Percentiles rank a stretch among this genome's conserved stretches.
Evolutionary conservation across 2,113 vertebrate genomes (phyloP).

Genomic region (Verasper variegatus): DNA sequence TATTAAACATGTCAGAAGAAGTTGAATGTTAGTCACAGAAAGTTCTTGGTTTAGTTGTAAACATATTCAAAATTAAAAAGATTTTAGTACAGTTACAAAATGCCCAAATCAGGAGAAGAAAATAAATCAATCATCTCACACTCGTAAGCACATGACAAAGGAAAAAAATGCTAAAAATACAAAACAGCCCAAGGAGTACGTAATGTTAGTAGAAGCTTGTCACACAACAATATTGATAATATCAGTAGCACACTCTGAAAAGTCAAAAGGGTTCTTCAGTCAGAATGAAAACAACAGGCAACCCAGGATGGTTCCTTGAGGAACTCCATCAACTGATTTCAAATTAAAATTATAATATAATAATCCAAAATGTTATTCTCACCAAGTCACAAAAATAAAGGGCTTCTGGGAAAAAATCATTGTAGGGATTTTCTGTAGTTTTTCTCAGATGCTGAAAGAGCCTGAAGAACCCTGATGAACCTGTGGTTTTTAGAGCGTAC

Average conservation of each 20-base stretch:
- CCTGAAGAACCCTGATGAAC: slow-evolving; percentile 58
- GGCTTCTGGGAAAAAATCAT: too few species aligned
- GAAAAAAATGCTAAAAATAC: slow-evolving; percentile 66
- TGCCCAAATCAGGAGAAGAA: slow-evolving; percentile 50
- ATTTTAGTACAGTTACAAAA: slow-evolving; percentile 45
- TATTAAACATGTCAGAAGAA: slow-evolving; percentile 46
- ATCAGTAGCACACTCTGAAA: slow-evolving; percentile 60
- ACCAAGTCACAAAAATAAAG: not conserved
- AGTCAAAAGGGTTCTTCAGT: slow-evolving; percentile 61
- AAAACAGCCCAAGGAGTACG: slow-evolving; percentile 72
- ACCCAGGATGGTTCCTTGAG: slow-evolving; percentile 48
- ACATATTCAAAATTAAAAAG: slow-evolving; percentile 51
- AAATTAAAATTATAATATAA: not conserved
- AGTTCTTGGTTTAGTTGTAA: slow-evolving; percentile 46
- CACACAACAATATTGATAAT: slow-evolving; percentile 75
- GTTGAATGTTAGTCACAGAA: slow-evolving; percentile 51
- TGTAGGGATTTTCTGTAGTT: slow-evolving; percentile 4
- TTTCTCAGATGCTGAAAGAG: not conserved
- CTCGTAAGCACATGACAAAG: slow-evolving; percentile 64
- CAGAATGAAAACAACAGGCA: slow-evolving; percentile 49
- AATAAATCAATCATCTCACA: slow-evolving; percentile 36
- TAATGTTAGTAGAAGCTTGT: slow-evolving; percentile 73
- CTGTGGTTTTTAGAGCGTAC: slow-evolving; percentile 51
- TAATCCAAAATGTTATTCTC: slow-evolving; percentile 1
- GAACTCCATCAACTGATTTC: slow-evolving; percentile 6